A percentile compares a stretch with the other conserved stretches of the same genome.
Evolutionary conservation across 2,888 invertebrate species (phyloP).

Genomic region (Elmis aenea): DNA sequence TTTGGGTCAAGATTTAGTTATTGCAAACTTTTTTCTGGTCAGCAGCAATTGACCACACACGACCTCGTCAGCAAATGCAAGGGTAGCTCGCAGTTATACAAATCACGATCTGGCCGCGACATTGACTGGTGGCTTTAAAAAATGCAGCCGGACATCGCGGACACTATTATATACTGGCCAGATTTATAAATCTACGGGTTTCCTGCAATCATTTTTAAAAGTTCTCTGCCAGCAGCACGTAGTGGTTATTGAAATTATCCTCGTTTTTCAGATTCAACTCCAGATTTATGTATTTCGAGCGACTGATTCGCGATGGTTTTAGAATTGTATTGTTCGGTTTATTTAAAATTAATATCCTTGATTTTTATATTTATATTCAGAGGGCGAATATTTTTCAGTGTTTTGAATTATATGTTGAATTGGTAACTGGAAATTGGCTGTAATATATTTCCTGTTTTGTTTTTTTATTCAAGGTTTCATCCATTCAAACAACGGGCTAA

Average conservation of each 20-base stretch:
- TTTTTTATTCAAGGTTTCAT: too few species aligned
- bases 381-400: too few species aligned
- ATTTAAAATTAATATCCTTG: constrained; percentile 13
- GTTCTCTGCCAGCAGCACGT: constrained; percentile 39
- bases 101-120: constrained; percentile 38
- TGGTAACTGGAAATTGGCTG: too few species aligned
- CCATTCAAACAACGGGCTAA: too few species aligned
- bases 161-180: constrained; percentile 36
- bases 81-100: constrained; percentile 39
- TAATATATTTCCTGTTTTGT: too few species aligned
- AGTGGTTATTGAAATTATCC: constrained; percentile 38
- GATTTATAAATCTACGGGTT: constrained; percentile 34
- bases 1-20: too few species aligned
- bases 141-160: constrained; percentile 33
- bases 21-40: too few species aligned
- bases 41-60: background rate
- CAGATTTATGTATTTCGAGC: constrained; percentile 33
- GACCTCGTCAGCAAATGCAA: constrained; percentile 36
- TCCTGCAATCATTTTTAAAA: constrained; percentile 32
- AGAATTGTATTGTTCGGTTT: constrained; percentile 16
- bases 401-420: too few species aligned
- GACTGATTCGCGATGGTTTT: constrained; percentile 17
- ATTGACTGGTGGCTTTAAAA: constrained; percentile 41
- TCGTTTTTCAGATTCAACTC: constrained; percentile 33
- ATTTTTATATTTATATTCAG: background rate